These are phyloP conservation scores for Pomacea canaliculata DNA, from an alignment of 2,888 invertebrate species.

Conservation along the genomic window DNA sequence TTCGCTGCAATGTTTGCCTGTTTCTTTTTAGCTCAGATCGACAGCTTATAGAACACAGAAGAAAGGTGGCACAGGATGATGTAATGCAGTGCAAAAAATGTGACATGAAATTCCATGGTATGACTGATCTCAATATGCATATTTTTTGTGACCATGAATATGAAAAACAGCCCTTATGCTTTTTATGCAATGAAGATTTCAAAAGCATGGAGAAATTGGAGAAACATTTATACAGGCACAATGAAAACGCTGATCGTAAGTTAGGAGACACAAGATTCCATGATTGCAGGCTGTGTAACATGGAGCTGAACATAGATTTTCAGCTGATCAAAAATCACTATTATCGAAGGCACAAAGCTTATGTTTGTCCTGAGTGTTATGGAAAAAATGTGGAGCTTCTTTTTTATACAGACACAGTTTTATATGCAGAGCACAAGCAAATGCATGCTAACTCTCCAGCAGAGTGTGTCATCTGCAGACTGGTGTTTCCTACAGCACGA, in stretches of 20 bases:
- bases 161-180: conserved; percentile 24
- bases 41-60: conserved; percentile 4
- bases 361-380: conserved; percentile 24
- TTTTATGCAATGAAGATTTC: conserved; percentile 17
- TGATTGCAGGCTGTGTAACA: conserved; percentile 19
- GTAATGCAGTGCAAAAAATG: conserved; percentile 19
- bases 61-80: conserved; percentile 6
- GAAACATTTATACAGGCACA: conserved; percentile 22
- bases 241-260: conserved; percentile 3
- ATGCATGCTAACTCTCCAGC: conserved; percentile 25
- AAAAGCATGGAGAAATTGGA: conserved; percentile 24
- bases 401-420: conserved; percentile 19
- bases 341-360: conserved; percentile 22
- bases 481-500: conserved; percentile 20
- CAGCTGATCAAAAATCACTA: conserved; percentile 26
- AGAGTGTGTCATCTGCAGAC: conserved; percentile 17
- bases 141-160: conserved; percentile 26
- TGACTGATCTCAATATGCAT: conserved; percentile 22
- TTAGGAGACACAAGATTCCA: conserved; percentile 17
- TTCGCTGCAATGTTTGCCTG: conserved; percentile 19
- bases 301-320: conserved; percentile 26
- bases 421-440: conserved; percentile 24
- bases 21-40: conserved; percentile 14
- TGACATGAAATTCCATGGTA: conserved; percentile 24
- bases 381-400: conserved; percentile 17